Evolutionary conservation across 2,797 vertebrate genomes (phyloP), one percentile per base, ranked within the genome.

Genomic region (Cryptoprocta ferox): DNA sequence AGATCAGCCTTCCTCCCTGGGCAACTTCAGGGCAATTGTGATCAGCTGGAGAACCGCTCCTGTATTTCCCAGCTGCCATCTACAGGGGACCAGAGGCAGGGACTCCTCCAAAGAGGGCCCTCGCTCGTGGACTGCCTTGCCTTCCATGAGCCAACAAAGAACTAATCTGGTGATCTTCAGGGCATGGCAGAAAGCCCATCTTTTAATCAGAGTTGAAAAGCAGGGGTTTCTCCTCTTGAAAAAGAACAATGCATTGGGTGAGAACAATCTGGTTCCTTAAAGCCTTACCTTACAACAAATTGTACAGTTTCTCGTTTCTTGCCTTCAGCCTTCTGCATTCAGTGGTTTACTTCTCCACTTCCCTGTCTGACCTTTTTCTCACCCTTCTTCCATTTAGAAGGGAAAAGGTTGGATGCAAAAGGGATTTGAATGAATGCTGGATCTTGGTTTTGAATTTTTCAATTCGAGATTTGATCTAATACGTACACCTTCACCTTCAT

Each of bases 171-270:
- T 11, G 21, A 94, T 68, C 68, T 79, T 91, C 28, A 42, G 21
- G 35, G 18, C 19, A 24, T 76, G 70, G 80, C 32, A 53, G 32
- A 78, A 86, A 96, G 78, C 80, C 61, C 48, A 37, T 86, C 75
- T 95, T 93, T 84, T 85, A 68, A 88, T 37, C 35, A 53, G 86
- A 53, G n/a, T 50, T 89, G 83, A 87, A 89, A 95, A 94, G 19
- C 59, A 80, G 32, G 18, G 18, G 80, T 96, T 61, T 80, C 86
- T 76, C 13, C 24, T 71, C 10, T 80, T 87, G 50, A 45, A 37
- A 50, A 94, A 89, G 73, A 97, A 63, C 37, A 79, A 21, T 42
- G 12, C 10, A 39, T 79, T 89, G 66, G 32, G 1, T 24, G 30
- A 96, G 56, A 70, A 75, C 2, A 26, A 26, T 6, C 42, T 91